Evolutionary conservation across 2,888 invertebrate genomes (phyloP).

Genomic region (Andricus quercusramuli): DNA sequence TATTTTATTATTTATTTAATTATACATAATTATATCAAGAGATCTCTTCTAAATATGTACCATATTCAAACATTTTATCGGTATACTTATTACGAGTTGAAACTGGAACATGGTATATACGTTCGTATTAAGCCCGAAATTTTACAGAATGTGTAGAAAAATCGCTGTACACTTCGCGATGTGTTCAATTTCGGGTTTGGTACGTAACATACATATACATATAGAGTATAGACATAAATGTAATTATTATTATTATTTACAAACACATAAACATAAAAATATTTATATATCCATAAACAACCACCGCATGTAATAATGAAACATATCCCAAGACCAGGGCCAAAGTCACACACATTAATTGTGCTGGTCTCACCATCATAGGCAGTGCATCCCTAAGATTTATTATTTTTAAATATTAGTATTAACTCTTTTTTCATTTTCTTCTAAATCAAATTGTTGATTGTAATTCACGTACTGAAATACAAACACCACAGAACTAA

Average conservation of each 20-base stretch:
- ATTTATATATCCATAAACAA: slow-evolving; percentile 9
- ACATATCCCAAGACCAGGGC: slow-evolving; percentile 38
- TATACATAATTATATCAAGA: neutral
- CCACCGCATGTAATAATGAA: slow-evolving; percentile 23
- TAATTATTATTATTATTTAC: slow-evolving; percentile 38
- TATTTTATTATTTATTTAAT: neutral
- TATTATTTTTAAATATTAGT: slow-evolving; percentile 55
- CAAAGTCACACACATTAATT: slow-evolving; percentile 48
- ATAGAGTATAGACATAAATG: neutral
- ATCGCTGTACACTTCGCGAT: too few species aligned
- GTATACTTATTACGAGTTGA: neutral
- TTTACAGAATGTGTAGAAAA: too few species aligned
- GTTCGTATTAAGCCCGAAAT: too few species aligned
- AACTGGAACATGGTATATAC: neutral
- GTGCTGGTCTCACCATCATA: slow-evolving; percentile 44
- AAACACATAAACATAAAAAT: slow-evolving; percentile 25
- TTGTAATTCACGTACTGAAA: neutral
- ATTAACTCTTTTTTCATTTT: neutral
- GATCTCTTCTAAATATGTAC: too few species aligned
- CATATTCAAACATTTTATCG: too few species aligned
- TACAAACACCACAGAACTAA: too few species aligned
- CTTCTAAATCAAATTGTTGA: neutral
- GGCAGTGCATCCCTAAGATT: slow-evolving; percentile 50
- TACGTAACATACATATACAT: neutral
- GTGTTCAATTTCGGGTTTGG: too few species aligned